Base-by-base conservation (phyloP, 2,113 vertebrate species). In the Ptyas mucosa region DNA sequence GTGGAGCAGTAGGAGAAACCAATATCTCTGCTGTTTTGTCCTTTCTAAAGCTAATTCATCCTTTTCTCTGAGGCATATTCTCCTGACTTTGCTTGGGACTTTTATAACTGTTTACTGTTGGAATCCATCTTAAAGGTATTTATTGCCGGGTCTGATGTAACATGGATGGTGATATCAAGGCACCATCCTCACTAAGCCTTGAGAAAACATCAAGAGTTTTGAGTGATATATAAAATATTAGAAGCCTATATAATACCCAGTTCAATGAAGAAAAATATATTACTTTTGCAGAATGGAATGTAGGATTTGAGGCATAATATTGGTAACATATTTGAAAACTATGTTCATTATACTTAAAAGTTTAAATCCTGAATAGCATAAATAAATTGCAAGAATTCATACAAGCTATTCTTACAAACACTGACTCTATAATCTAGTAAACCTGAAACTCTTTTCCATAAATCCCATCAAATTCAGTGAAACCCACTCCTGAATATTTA, bases 1-100 rank as follows among this genome's bases (percentile, higher is more conserved):
- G 98, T 97, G 94, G 95, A 97, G 97, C 97, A 95, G 96, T 96
- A 97, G 96, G 96, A 95, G 92, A 97, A 95, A 96, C 97, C 97
- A 95, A 91, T 97, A 97, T 96, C 96, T 97, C 57, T 93, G 95
- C 95, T 98, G 90, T 96, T 98, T 97, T 97, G 97, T 97, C 97
- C 97, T 98, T 97, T 96, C 97, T 95, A 96, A 97, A 97, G 95
- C 95, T 97, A 96, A 96, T 97, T 97, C 97, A 97, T 95, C 95
- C 93, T 94, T 97, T 97, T 95, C 97, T 97, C 93, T 95, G 90
- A 96, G 97, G 96, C 94, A 96, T 97, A 95, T 96, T 93, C 49
- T 91, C 95, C 93, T 96, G 94, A 91, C 91, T 97, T 96, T 96
- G 93, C 90, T 93, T 96, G 95, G 94, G 94, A 96, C 96, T 96